Base-by-base conservation (phyloP, 2,113 vertebrate genomes). In the Xenus cinereus region DNA sequence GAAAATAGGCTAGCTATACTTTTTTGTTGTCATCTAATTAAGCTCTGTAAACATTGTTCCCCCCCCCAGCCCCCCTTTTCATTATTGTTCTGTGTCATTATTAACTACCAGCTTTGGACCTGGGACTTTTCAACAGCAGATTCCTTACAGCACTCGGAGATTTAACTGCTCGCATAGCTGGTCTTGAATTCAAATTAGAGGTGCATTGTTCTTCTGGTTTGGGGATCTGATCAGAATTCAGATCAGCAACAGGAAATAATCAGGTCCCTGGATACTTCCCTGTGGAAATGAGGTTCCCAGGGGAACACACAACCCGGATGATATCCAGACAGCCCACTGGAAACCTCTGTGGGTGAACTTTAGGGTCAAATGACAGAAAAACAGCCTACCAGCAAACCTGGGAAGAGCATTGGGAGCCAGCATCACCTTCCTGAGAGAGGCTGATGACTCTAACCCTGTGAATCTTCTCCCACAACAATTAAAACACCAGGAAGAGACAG, bases 11-110 rank as follows among this genome's bases (percentile, higher is more conserved):
- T 68, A 66, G 57, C 33, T 48, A 39, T 91, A 97, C 81, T 92
- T 97, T 98, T 95, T 95, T 97, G 64, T 97, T 96, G 91, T 97
- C 97, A 94, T 98, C 95, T 85, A 98, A 97, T 94, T 98, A 98
- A 62, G 93, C 69, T 84, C 95, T 96, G 43, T 93, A 97, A 60
- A 88, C 26, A 88, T 57, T 48, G 91, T 15, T n/a, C 94, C 66
- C 33, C 0, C 1, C 15, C 50, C 24, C 48, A 5, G 11, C 50
- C 24, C 15, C 15, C 16, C 17, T 27, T 98, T 97, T 89, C 96
- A 91, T 92, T 97, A 98, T n/a, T 93, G 93, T 48, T 98, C 94
- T 59, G 54, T 95, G 83, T 97, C 95, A 41, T 95, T 95, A 90
- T 74, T 83, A 95, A 77, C 92, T 74, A 84, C 93, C 87, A 73